Percentiles rank a stretch among this genome's conserved stretches.
Evolutionary conservation across 2,113 vertebrate species (phyloP).

Genomic region (Tyto alba): DNA sequence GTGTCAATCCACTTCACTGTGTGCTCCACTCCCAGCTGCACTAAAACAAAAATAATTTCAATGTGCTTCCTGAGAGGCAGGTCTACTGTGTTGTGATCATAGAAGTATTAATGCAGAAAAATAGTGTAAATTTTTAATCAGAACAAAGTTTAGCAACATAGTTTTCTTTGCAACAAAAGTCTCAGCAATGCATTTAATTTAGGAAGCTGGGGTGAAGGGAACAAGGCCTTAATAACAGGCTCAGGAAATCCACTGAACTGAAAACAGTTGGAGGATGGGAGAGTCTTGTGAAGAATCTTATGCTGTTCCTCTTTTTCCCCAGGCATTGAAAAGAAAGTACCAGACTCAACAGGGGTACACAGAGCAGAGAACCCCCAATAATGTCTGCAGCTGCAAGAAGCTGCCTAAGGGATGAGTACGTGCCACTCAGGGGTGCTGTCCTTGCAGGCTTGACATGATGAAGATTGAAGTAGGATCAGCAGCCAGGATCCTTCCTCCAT

Average conservation of each 20-base stretch:
- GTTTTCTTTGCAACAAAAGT: conserved; percentile 43
- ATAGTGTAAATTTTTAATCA: conserved; percentile 45
- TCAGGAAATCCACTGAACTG: conserved; percentile 32
- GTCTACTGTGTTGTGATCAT: background rate
- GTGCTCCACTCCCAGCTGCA: background rate
- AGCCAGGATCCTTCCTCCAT: background rate
- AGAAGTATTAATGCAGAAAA: conserved; percentile 56
- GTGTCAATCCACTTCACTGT: background rate
- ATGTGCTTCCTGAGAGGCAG: conserved; percentile 21
- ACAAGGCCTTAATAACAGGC: conserved; percentile 2
- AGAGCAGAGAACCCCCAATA: background rate
- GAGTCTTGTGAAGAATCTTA: background rate
- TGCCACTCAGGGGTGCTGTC: background rate
- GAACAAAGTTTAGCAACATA: conserved; percentile 12
- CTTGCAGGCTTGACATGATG: background rate
- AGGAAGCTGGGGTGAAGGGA: conserved; percentile 21
- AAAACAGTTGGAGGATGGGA: conserved; percentile 5
- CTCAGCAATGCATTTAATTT: conserved; percentile 28
- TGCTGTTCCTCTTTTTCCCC: background rate
- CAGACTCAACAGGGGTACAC: background rate
- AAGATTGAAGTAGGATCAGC: background rate
- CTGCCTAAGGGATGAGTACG: background rate
- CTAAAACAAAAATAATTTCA: conserved; percentile 13
- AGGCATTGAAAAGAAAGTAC: background rate
- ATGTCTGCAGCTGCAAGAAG: background rate